Conservation (phyloP, 2,888 invertebrate species). For the Ochropleura plecta region DNA sequence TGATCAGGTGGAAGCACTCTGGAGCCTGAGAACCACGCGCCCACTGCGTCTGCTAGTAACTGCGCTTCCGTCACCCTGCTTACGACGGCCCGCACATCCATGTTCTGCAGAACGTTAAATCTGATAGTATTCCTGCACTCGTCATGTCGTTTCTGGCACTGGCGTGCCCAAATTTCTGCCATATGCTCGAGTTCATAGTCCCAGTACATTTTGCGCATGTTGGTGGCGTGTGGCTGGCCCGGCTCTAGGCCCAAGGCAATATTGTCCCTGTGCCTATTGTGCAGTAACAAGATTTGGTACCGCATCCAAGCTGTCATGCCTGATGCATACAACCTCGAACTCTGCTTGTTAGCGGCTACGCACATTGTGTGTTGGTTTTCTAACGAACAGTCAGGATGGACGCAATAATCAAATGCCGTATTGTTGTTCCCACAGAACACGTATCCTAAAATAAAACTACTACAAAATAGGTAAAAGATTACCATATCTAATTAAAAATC, state of each 20-base stretch:
- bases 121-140: constrained; percentile 86
- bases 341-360: constrained; percentile 78
- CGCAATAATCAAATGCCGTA: constrained; percentile 75
- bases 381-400: constrained; percentile 85
- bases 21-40: constrained; percentile 87
- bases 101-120: constrained; percentile 86
- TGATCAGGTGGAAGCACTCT: constrained; percentile 81
- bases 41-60: constrained; percentile 84
- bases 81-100: constrained; percentile 85
- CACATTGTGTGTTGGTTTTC: constrained; percentile 86
- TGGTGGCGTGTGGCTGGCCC: constrained; percentile 86
- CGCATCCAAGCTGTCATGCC: constrained; percentile 88
- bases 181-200: constrained; percentile 86
- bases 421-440: constrained; percentile 66
- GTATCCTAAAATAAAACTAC: constrained; percentile 67
- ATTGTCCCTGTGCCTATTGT: constrained; percentile 87
- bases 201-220: constrained; percentile 90
- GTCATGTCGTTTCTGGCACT: constrained; percentile 88
- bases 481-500: constrained; percentile 67
- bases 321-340: constrained; percentile 82
- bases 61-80: constrained; percentile 85
- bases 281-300: constrained; percentile 83
- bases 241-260: constrained; percentile 87
- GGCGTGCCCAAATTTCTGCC: constrained; percentile 88
- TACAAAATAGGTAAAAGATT: constrained; percentile 73